Conservation (phyloP, 2,113 vertebrate genomes). For the Arizona elegans region DNA sequence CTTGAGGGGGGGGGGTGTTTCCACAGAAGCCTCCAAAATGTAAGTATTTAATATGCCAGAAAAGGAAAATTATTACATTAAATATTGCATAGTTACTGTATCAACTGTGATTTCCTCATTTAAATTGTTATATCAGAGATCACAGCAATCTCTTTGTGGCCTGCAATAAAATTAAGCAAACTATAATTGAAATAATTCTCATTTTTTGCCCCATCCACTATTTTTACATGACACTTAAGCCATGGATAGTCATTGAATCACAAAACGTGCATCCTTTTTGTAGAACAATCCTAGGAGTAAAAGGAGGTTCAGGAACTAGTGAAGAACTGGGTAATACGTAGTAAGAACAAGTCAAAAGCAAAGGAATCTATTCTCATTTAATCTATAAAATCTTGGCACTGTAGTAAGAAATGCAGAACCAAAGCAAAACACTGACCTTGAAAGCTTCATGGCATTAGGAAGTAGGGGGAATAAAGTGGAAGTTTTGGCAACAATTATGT, state of each 20-base stretch:
- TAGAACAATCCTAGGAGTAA: background rate
- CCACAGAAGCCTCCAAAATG: background rate
- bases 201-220: background rate
- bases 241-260: background rate
- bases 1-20: background rate
- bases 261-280: background rate
- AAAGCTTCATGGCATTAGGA: background rate
- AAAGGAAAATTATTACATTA: background rate
- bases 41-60: background rate
- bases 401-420: background rate
- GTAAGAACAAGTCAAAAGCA: background rate
- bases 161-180: background rate
- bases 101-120: background rate
- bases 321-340: background rate
- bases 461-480: background rate
- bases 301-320: no score
- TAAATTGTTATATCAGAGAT: background rate
- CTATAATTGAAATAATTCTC: background rate
- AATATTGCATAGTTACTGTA: background rate
- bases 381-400: background rate
- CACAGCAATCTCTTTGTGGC: background rate
- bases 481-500: no score
- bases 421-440: background rate
- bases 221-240: background rate
- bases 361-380: background rate